These are phyloP conservation scores for Catharus bicknelli DNA, from an alignment of 2,113 vertebrate genomes.

Conservation along the genomic window DNA sequence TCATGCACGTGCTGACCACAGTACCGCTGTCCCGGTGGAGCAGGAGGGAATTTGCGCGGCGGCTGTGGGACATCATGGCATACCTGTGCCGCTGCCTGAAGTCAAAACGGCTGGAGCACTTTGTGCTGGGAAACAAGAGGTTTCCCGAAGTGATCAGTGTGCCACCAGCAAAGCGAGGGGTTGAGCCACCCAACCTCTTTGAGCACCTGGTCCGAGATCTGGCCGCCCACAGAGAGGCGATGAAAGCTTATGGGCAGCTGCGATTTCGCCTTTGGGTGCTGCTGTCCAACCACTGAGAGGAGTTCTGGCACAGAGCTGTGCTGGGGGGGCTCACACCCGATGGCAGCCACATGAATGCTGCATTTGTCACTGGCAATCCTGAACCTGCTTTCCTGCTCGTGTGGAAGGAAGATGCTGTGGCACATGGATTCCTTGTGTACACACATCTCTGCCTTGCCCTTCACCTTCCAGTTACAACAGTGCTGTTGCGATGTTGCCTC, in stretches of 20 bases:
- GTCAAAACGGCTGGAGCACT: background rate
- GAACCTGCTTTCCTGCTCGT: background rate
- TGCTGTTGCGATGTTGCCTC: no score
- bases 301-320: no score
- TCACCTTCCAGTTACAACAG: background rate
- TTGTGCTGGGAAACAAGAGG: background rate
- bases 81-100: background rate
- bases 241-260: background rate
- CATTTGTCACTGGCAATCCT: background rate
- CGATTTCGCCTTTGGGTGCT: background rate
- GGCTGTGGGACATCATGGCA: background rate
- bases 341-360: background rate
- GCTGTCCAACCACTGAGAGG: background rate
- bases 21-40: background rate
- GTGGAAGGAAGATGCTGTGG: background rate
- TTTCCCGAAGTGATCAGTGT: background rate
- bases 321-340: background rate
- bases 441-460: background rate
- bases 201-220: background rate
- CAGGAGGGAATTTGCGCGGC: no score
- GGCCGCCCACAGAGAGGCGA: rapidly evolving
- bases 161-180: rapidly evolving
- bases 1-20: background rate
- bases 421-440: background rate
- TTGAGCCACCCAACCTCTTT: background rate